These are phyloP conservation scores for Corynorhinus townsendii DNA, from an alignment of 2,113 vertebrate species.

Conservation along the genomic window DNA sequence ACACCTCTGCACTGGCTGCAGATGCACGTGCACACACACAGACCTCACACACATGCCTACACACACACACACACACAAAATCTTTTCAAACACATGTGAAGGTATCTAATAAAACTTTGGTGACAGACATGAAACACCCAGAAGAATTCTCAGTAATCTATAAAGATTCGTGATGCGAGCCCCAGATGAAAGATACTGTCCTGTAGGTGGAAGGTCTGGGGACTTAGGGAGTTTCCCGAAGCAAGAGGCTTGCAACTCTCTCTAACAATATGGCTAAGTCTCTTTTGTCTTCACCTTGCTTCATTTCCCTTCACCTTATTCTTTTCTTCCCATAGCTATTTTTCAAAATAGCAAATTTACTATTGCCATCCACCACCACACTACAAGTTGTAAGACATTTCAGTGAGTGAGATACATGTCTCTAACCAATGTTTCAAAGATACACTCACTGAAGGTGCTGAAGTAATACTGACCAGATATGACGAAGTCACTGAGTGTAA, in stretches of 20 bases:
- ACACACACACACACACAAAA: background rate
- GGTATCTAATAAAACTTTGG: conserved; percentile 33
- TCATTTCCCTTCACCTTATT: background rate
- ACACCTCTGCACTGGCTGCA: background rate
- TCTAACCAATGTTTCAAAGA: background rate
- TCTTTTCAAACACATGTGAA: conserved; percentile 27
- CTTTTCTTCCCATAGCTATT: background rate
- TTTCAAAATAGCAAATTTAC: background rate
- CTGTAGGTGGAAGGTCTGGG: background rate
- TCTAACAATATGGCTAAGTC: background rate
- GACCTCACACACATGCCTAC: background rate
- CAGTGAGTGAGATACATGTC: background rate
- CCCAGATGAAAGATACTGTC: conserved; percentile 32
- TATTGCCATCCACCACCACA: background rate
- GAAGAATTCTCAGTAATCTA: conserved; percentile 6
- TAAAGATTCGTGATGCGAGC: conserved; percentile 31
- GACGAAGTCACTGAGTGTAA: background rate
- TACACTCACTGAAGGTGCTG: background rate
- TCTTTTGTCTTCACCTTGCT: background rate
- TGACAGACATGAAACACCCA: conserved; percentile 50
- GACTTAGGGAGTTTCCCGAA: background rate
- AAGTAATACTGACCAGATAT: background rate
- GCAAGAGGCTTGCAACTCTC: background rate
- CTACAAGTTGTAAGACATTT: background rate
- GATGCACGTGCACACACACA: background rate